Percentiles rank a stretch among this genome's conserved stretches.
Evolutionary conservation across 1,140 invertebrate species (phyloP).

Genomic region (Drosophila oshimai): DNA sequence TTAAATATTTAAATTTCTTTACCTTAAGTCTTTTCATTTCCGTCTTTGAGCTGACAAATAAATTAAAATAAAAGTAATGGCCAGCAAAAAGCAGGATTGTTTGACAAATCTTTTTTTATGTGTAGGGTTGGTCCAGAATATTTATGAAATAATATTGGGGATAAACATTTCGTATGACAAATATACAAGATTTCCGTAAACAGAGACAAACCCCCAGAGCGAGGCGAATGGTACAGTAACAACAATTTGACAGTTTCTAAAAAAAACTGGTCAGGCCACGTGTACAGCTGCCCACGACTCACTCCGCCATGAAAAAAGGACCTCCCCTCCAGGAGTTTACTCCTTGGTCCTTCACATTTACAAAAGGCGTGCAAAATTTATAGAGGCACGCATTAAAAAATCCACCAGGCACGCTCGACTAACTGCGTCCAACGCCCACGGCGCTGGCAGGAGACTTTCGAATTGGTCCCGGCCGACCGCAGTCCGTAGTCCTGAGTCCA

Average conservation of each 20-base stretch:
- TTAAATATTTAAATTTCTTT: no score
- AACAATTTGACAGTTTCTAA: conserved; percentile 71
- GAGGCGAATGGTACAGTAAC: conserved; percentile 18
- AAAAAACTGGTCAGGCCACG: conserved; percentile 57
- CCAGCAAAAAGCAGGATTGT: no score
- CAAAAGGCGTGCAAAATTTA: conserved; percentile 80
- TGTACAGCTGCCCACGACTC: conserved; percentile 52
- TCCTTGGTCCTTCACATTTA: conserved; percentile 34
- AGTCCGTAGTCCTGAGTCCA: conserved; percentile 12
- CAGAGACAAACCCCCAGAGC: conserved; percentile 22
- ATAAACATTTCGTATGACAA: conserved; percentile 40
- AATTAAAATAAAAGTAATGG: no score
- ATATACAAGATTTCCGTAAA: conserved; percentile 22
- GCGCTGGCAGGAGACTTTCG: conserved; percentile 33
- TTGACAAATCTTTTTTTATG: background rate
- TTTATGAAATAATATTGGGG: conserved; percentile 35
- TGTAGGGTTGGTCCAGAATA: background rate
- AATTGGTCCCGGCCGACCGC: conserved; percentile 34
- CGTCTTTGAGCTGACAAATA: no score
- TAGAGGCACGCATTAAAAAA: conserved; percentile 78
- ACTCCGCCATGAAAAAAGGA: background rate
- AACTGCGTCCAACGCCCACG: conserved; percentile 66
- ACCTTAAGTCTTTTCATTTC: no score
- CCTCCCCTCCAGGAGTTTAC: background rate
- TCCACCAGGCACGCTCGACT: conserved; percentile 71